Evolutionary conservation across 2,113 vertebrate species (phyloP).

Genomic region (Zosterops borbonicus): DNA sequence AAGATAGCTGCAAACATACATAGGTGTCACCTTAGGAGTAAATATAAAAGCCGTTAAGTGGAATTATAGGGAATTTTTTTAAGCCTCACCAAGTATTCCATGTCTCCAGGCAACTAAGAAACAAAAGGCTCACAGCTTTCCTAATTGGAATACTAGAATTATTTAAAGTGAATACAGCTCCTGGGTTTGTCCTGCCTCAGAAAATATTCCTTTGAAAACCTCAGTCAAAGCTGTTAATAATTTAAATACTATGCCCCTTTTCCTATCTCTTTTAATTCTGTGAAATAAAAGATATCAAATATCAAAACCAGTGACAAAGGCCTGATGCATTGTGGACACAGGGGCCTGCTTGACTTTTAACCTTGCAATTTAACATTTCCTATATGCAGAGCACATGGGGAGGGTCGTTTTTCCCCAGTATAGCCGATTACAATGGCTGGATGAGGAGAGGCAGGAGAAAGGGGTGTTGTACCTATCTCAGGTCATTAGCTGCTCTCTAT

Average conservation of each 20-base stretch:
- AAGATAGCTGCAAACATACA: not conserved
- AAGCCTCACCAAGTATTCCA: not conserved
- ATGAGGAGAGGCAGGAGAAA: not conserved
- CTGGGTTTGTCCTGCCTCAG: not conserved
- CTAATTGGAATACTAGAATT: slow-evolving; percentile 36
- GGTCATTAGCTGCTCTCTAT: not conserved
- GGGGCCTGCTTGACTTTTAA: not conserved
- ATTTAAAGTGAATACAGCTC: slow-evolving; percentile 9
- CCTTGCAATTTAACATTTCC: not conserved
- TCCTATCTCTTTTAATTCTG: not conserved
- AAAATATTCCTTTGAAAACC: slow-evolving; percentile 36
- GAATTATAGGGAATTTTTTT: not conserved
- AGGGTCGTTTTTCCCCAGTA: not conserved
- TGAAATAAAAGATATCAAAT: not conserved
- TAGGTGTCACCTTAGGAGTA: not conserved
- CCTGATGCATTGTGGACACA: not conserved
- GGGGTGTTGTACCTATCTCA: not conserved
- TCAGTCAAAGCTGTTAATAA: not conserved
- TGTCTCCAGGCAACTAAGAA: not conserved
- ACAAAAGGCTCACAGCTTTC: slow-evolving; percentile 17
- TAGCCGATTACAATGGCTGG: not conserved
- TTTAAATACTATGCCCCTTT: slow-evolving; percentile 1
- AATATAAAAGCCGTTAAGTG: not conserved
- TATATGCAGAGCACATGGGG: not conserved
- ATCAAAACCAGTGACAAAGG: slow-evolving; percentile 10